Evolutionary conservation across 1,140 invertebrate species (phyloP).

Genomic region (Saxidomus purpurata): DNA sequence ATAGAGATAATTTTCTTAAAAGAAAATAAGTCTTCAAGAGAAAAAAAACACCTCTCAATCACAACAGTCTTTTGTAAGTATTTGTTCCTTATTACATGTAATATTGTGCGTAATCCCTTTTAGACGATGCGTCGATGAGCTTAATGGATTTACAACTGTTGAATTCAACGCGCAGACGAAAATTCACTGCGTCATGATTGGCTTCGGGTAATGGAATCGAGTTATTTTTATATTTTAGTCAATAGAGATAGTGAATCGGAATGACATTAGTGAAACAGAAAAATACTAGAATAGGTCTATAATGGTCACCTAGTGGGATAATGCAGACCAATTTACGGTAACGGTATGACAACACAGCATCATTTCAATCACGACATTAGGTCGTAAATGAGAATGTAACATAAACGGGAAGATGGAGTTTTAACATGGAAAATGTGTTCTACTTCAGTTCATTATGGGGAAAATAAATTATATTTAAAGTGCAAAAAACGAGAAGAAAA

Average conservation of each 20-base stretch:
- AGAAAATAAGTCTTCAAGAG: too few relatives aligned
- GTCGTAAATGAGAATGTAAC: not conserved
- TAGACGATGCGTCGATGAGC: too few relatives aligned
- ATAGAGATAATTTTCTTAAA: too few relatives aligned
- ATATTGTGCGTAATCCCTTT: too few relatives aligned
- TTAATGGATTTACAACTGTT: too few relatives aligned
- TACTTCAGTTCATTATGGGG: too few relatives aligned
- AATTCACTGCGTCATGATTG: not conserved
- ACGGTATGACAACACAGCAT: not conserved
- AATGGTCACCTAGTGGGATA: not conserved
- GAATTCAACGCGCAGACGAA: not conserved
- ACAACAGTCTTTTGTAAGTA: too few relatives aligned
- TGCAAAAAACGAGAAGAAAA: not conserved
- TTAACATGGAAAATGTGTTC: too few relatives aligned
- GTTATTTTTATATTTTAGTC: not conserved
- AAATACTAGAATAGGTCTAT: not conserved
- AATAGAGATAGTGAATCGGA: not conserved
- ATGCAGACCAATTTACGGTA: not conserved
- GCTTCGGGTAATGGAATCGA: not conserved
- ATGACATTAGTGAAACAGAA: not conserved
- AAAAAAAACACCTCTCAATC: too few relatives aligned
- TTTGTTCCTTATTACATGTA: too few relatives aligned
- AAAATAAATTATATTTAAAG: too few relatives aligned
- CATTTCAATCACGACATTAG: not conserved
- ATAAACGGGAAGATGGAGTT: not conserved